These are phyloP conservation scores for Alouatta palliata DNA, from an alignment of 2,113 vertebrate genomes.

Conservation along the genomic window DNA sequence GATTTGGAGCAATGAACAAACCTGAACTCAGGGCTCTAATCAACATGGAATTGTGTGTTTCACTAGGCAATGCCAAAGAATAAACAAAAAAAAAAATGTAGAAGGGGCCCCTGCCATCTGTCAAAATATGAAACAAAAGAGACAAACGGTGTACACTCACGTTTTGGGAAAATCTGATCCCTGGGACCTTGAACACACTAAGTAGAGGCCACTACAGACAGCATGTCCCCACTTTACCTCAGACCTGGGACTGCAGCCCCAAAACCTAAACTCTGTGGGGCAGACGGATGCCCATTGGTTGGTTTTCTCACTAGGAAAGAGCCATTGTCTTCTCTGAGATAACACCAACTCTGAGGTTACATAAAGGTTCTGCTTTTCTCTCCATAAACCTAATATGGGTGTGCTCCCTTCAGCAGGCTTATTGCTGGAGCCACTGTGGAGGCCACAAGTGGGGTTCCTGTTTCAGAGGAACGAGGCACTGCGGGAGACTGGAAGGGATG, in stretches of 20 bases:
- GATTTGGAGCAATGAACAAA: not conserved
- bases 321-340: not conserved
- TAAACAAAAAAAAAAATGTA: not conserved
- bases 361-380: not conserved
- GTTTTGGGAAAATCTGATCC: not conserved
- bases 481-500: no score
- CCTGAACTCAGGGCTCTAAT: not conserved
- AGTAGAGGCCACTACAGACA: not conserved
- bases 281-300: fast-evolving
- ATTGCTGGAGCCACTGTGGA: fast-evolving
- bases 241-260: not conserved
- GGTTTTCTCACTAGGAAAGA: not conserved
- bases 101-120: not conserved
- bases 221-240: no score
- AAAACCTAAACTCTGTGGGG: not conserved
- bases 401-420: not conserved
- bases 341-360: not conserved
- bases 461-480: not conserved
- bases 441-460: not conserved
- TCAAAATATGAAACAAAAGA: not conserved
- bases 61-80: constrained; percentile 4
- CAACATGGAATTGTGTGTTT: not conserved
- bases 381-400: not conserved
- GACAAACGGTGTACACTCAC: not conserved
- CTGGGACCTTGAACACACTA: not conserved